These are phyloP conservation scores for Drosophila sordidula DNA, from an alignment of 2,888 invertebrate species.

Conservation along the genomic window DNA sequence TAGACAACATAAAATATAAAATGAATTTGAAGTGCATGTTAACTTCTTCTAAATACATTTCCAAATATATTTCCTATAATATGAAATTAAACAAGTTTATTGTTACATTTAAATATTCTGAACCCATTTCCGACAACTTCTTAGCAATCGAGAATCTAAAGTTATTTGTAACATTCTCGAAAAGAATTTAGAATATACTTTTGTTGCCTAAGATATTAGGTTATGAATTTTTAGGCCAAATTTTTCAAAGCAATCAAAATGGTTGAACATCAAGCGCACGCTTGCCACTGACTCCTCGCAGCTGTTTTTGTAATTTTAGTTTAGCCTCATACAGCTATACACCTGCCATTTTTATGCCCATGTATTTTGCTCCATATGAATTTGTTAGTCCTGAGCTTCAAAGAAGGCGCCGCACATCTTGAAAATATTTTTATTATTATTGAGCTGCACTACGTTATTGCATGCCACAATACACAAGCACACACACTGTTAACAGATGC, in stretches of 20 bases:
- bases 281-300: too few species aligned
- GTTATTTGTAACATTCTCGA: too few species aligned
- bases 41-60: too few species aligned
- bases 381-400: conserved; percentile 23
- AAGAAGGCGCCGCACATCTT: conserved; percentile 61
- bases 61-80: too few species aligned
- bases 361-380: background rate
- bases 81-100: background rate
- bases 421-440: conserved; percentile 81
- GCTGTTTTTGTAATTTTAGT: background rate
- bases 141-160: too few species aligned
- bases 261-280: too few species aligned
- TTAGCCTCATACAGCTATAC: background rate
- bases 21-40: too few species aligned
- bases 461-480: conserved; percentile 35
- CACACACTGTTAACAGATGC: conserved; percentile 30
- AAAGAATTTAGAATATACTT: too few species aligned
- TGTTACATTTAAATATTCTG: background rate
- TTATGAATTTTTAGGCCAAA: background rate
- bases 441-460: conserved; percentile 58
- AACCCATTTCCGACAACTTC: too few species aligned
- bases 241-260: background rate
- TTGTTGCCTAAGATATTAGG: too few species aligned
- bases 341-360: background rate
- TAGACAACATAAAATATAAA: too few species aligned